Evolutionary conservation across 2,888 invertebrate species (phyloP).

Genomic region (Zygogramma bicolorata): DNA sequence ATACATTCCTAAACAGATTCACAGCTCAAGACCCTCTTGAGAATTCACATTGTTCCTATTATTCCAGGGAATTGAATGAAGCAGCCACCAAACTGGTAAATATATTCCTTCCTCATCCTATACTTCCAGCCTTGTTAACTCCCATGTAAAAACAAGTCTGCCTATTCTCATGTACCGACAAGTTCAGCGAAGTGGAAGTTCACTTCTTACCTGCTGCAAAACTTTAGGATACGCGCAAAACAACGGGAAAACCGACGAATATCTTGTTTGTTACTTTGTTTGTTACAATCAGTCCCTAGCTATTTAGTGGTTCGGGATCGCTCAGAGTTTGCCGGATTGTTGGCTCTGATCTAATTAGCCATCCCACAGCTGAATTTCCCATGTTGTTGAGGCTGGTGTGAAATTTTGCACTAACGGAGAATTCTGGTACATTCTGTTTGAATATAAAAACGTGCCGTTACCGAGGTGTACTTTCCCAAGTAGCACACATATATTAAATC

Average conservation of each 20-base stretch:
- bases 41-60: too few relatives aligned
- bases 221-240: constrained; percentile 31
- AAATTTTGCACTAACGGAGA: too few relatives aligned
- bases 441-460: too few relatives aligned
- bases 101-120: too few relatives aligned
- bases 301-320: constrained; percentile 35
- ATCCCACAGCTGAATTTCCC: constrained; percentile 26
- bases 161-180: neutral
- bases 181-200: constrained; percentile 10
- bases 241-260: constrained; percentile 33
- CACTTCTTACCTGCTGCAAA: constrained; percentile 30
- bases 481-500: too few relatives aligned
- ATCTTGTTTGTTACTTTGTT: constrained; percentile 41
- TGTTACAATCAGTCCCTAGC: constrained; percentile 41
- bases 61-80: too few relatives aligned
- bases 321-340: constrained; percentile 30
- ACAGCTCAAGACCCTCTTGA: too few relatives aligned
- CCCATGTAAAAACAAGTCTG: neutral
- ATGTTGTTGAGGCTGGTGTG: neutral
- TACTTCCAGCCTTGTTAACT: neutral
- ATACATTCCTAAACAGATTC: too few relatives aligned
- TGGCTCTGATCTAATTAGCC: constrained; percentile 37
- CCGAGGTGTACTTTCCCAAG: too few relatives aligned
- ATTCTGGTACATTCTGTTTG: too few relatives aligned
- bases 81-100: too few relatives aligned